Evolutionary conservation across 2,113 vertebrate genomes (phyloP).

Genomic region (Myotis lucifugus): DNA sequence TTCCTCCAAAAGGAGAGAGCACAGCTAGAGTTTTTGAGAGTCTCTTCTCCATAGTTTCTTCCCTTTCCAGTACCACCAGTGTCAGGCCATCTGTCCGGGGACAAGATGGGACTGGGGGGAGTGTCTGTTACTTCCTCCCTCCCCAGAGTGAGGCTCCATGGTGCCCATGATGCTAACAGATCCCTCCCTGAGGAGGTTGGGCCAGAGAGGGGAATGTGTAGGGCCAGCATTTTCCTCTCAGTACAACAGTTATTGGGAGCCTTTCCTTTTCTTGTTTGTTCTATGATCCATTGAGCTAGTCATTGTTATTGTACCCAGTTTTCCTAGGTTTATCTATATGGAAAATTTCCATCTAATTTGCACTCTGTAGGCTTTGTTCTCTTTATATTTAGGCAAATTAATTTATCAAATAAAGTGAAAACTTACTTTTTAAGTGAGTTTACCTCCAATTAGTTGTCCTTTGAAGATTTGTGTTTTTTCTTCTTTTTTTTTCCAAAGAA

Average conservation of each 20-base stretch:
- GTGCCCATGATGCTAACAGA: not conserved
- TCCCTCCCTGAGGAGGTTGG: not conserved
- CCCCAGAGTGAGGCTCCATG: rapidly evolving
- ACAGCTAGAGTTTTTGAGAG: not conserved
- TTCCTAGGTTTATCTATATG: not conserved
- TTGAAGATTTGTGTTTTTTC: not conserved
- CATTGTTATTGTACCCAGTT: not conserved
- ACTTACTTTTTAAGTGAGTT: not conserved
- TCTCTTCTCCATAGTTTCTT: not conserved
- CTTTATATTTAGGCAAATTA: not conserved
- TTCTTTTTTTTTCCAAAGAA: not conserved
- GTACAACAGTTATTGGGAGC: not conserved
- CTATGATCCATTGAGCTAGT: not conserved
- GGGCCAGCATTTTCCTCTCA: not conserved
- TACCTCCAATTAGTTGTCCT: not conserved
- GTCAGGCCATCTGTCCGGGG: not conserved
- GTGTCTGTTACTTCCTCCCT: not conserved
- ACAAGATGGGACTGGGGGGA: not conserved
- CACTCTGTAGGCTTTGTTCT: not conserved
- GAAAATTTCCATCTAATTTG: not conserved
- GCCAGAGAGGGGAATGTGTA: not conserved
- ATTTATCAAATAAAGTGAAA: constrained; percentile 21
- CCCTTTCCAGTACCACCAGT: not conserved
- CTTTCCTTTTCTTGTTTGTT: not conserved
- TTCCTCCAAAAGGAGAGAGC: not conserved